Percentiles rank a stretch among this genome's conserved stretches.
phyloP scores from a whole-genome alignment of 2,888 invertebrate genomes.

The Lasius platythorax region DNA sequence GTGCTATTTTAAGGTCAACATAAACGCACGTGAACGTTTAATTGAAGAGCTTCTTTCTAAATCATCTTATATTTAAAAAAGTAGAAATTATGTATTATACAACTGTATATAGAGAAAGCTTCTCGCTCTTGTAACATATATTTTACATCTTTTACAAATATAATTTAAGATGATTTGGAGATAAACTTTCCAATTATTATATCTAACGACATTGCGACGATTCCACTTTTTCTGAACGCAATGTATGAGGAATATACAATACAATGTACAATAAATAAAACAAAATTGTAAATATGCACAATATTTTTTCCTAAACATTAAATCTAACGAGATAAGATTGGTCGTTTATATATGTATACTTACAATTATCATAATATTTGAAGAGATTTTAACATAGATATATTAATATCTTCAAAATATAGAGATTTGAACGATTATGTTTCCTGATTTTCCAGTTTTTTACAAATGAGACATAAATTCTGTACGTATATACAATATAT shows the following conservation, averaged over 20 bases:
- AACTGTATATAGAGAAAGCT: not conserved
- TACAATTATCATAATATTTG: not conserved
- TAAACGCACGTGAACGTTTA: constrained; percentile 2
- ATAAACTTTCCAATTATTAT: not conserved
- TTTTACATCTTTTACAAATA: not conserved
- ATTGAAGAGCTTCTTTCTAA: not conserved
- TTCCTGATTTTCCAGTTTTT: not conserved
- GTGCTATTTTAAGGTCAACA: not conserved
- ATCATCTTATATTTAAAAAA: not conserved
- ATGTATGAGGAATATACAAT: too few relatives aligned
- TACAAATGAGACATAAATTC: not conserved
- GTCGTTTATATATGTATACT: not conserved
- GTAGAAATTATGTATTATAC: not conserved
- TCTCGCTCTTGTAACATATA: not conserved
- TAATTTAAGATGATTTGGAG: not conserved
- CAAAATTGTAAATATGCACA: not conserved
- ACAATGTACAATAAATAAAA: not conserved
- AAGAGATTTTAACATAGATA: not conserved
- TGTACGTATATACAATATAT: not conserved
- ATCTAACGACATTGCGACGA: not conserved
- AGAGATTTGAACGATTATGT: not conserved
- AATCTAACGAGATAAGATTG: not conserved
- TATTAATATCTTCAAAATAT: not conserved
- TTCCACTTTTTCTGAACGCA: not conserved
- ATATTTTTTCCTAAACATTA: not conserved